Conservation (phyloP, 2,113 vertebrate genomes). For the Pachyramphus minor region DNA sequence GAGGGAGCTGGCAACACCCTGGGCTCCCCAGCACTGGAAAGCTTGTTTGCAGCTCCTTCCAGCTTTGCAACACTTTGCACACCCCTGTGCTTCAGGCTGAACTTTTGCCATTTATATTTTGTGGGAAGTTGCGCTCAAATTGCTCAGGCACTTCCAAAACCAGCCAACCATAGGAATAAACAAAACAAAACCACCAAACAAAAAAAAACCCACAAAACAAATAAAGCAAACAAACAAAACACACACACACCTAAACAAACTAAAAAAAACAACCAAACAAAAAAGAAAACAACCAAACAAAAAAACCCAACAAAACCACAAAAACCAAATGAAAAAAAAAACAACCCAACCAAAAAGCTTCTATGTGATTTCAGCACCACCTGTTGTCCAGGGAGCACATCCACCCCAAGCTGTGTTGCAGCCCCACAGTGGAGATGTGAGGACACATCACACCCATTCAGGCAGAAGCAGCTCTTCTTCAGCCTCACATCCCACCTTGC, state of each 20-base stretch:
- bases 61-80: background rate
- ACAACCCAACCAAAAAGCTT: background rate
- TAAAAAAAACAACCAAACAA: background rate
- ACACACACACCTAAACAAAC: background rate
- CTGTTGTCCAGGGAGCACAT: background rate
- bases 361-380: background rate
- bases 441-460: rapidly evolving
- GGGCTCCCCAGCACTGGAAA: background rate
- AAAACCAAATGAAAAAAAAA: too few species aligned
- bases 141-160: background rate
- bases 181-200: background rate
- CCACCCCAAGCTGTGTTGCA: background rate
- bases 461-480: background rate
- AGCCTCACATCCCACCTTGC: background rate
- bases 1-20: background rate
- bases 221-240: too few species aligned
- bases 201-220: too few species aligned
- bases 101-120: background rate
- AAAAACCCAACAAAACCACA: too few species aligned
- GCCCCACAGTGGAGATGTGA: rapidly evolving
- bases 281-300: background rate
- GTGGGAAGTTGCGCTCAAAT: background rate
- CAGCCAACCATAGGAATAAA: background rate
- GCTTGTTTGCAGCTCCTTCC: background rate
- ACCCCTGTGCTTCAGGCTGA: background rate